Evolutionary conservation across 2,113 vertebrate species (phyloP), one percentile per base, ranked within the genome.

Genomic region (Sardina pilchardus): DNA sequence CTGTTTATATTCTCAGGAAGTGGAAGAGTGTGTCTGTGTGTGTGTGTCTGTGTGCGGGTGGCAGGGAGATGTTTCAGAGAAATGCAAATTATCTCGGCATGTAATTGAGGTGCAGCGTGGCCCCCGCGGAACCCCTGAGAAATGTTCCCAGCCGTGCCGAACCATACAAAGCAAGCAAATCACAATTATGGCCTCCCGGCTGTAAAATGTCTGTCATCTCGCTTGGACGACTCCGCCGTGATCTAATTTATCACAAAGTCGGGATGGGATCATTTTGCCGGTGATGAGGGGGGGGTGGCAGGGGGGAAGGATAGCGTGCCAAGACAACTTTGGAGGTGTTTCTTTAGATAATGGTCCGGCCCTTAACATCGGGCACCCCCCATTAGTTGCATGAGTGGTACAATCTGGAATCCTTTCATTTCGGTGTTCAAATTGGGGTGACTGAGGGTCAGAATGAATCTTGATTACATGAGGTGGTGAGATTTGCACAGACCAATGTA

Each of bases 381-480:
- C n/a, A 67, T 67, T 67, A 67, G 26, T 9, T 26, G n/a, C 10
- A 12, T 0, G 63, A 67, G 63, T 67, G 63, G 63, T 42, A 67
- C 63, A 12, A 30, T 67, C 63, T 63, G 63, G n/a, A 26, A 30
- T 67, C 63, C n/a, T 30, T 30, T 67, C 63, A 67, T 81, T 44
- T 42, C 39, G n/a, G 21, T 82, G 81, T 45, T 45, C 42, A 82
- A 47, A 82, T 45, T 82, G 81, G 45, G 81, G 81, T 82, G 14
- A 21, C 43, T 10, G 14, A 14, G 43, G 81, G 42, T 47, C 24
- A 17, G 4, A 26, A 26, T 82, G 42, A 82, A 82, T 45, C 81
- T 82, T 45, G 81, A 82, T 82, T 82, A 82, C 81, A 24, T 45
- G 42, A 26, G 63, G n/a, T 67, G 24, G n/a, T 67, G 63, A 67